Percentiles rank a stretch among this genome's conserved stretches.
These are phyloP conservation scores for Cavia porcellus DNA, from an alignment of 2,113 vertebrate genomes.

Conservation along the genomic window DNA sequence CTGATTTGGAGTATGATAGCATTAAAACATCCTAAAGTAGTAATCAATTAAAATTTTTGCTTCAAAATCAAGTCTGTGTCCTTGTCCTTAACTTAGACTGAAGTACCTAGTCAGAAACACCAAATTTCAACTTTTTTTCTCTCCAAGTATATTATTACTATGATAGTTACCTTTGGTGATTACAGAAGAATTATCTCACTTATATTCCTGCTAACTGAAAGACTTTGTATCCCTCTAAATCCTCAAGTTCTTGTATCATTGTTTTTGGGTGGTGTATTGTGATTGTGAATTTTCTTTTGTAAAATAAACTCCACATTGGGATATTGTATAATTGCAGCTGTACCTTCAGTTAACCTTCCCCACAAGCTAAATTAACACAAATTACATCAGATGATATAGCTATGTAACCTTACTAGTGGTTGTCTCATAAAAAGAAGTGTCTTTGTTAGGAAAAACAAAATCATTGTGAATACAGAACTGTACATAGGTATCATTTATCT, in stretches of 20 bases:
- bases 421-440: slow-evolving; percentile 40
- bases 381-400: slow-evolving; percentile 56
- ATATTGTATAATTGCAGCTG: slow-evolving; percentile 49
- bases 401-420: neutral
- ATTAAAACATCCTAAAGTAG: neutral
- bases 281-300: slow-evolving; percentile 52
- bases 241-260: neutral
- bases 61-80: neutral
- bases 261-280: neutral
- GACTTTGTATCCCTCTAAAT: neutral
- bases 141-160: neutral
- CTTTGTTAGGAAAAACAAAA: neutral
- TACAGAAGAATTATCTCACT: slow-evolving; percentile 8
- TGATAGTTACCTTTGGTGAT: neutral
- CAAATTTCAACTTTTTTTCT: neutral
- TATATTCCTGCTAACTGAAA: slow-evolving; percentile 3
- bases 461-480: slow-evolving; percentile 52
- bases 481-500: slow-evolving; percentile 14
- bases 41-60: slow-evolving; percentile 19
- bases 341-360: slow-evolving; percentile 60
- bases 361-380: slow-evolving; percentile 54
- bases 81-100: slow-evolving; percentile 34
- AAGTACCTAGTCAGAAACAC: neutral
- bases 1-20: neutral
- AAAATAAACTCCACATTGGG: slow-evolving; percentile 47